These are phyloP conservation scores for Apus apus DNA, from an alignment of 2,113 vertebrate genomes.

Conservation along the genomic window DNA sequence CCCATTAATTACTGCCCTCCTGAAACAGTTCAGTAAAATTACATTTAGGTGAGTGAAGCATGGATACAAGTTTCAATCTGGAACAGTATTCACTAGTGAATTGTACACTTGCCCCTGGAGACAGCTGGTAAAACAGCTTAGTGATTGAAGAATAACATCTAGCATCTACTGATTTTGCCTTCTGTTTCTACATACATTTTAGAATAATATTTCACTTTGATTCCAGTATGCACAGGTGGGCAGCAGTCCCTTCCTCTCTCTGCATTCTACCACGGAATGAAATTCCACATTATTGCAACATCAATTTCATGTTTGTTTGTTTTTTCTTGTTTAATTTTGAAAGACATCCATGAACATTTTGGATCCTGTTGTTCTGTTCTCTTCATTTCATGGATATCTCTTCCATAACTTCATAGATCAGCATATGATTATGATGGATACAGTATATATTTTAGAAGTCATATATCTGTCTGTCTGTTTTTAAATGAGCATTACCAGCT, in stretches of 20 bases:
- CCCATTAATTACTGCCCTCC: background rate
- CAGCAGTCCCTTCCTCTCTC: background rate
- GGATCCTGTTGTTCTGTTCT: background rate
- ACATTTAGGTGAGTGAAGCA: accelerated
- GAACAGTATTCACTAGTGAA: background rate
- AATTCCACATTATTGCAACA: background rate
- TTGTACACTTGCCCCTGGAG: background rate
- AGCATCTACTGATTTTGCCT: background rate
- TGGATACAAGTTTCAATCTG: background rate
- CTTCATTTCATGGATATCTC: background rate
- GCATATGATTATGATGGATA: background rate
- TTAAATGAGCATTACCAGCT: background rate
- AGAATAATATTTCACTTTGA: background rate
- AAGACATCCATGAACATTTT: background rate
- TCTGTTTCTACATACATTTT: background rate
- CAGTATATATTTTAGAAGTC: background rate
- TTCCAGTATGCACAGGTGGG: background rate
- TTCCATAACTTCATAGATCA: background rate
- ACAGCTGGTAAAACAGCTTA: background rate
- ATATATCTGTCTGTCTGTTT: background rate
- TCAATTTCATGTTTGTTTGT: too few species aligned
- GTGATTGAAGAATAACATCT: background rate
- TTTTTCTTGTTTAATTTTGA: background rate
- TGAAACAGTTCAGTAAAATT: background rate
- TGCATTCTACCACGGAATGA: background rate